Conservation (phyloP, 2,888 invertebrate species). For the Heliconius aoede region DNA sequence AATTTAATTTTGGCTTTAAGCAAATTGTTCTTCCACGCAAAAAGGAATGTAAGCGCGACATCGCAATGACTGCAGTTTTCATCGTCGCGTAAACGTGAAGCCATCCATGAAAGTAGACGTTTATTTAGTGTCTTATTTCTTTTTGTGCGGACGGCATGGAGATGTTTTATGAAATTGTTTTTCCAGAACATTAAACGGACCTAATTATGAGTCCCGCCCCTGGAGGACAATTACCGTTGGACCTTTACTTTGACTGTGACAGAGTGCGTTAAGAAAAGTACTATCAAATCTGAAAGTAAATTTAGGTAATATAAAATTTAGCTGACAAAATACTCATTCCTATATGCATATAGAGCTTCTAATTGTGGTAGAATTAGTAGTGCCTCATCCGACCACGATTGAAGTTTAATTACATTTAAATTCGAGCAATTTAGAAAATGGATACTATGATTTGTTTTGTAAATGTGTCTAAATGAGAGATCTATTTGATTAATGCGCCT, state of each 20-base stretch:
- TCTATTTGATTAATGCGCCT: not conserved
- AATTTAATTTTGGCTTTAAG: constrained; percentile 67
- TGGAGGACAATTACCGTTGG: constrained; percentile 75
- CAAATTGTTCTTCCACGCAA: constrained; percentile 70
- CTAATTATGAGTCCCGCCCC: constrained; percentile 76
- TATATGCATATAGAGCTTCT: constrained; percentile 39
- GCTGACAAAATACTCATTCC: constrained; percentile 32
- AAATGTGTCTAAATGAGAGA: not conserved
- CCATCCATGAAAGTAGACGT: constrained; percentile 72
- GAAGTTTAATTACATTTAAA: constrained; percentile 43
- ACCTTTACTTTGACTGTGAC: constrained; percentile 77
- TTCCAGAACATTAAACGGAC: constrained; percentile 79
- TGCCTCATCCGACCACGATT: constrained; percentile 35
- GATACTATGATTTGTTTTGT: constrained; percentile 8
- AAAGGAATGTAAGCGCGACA: constrained; percentile 59
- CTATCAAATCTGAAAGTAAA: constrained; percentile 61
- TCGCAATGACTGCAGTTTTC: constrained; percentile 59
- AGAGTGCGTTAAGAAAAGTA: constrained; percentile 72
- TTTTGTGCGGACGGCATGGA: constrained; percentile 71
- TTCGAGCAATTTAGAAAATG: constrained; percentile 25
- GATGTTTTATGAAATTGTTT: constrained; percentile 83
- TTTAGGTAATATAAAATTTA: constrained; percentile 43
- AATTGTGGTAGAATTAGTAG: constrained; percentile 43
- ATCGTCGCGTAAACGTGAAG: constrained; percentile 66
- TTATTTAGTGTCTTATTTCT: constrained; percentile 79